phyloP scores from a whole-genome alignment of 2,113 vertebrate species.

The Triplophysa rosa region DNA sequence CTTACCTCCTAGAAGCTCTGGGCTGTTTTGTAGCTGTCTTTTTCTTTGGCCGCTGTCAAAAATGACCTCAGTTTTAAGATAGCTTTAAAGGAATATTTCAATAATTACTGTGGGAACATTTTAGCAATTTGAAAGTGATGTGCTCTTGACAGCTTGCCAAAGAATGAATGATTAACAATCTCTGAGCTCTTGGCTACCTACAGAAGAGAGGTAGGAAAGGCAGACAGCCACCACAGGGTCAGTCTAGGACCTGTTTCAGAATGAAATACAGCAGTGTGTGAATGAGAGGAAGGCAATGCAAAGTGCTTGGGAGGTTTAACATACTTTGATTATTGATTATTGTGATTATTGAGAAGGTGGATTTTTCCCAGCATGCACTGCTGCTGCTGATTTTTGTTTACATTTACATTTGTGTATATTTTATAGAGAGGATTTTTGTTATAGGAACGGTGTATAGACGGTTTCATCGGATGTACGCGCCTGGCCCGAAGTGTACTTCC shows the following conservation, averaged over 20 bases:
- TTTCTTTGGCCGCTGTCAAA: not conserved
- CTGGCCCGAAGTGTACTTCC: too few species aligned
- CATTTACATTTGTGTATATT: too few species aligned
- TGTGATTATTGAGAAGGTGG: too few species aligned
- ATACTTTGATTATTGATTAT: too few species aligned
- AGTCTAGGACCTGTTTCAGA: not conserved
- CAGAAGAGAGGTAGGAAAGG: not conserved
- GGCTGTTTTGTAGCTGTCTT: not conserved
- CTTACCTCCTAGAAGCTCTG: slow-evolving; percentile 1
- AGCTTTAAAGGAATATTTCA: slow-evolving; percentile 30
- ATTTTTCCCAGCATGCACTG: too few species aligned
- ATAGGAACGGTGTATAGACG: too few species aligned
- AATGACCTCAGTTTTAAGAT: slow-evolving; percentile 26
- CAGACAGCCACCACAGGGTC: not conserved
- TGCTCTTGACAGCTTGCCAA: slow-evolving; percentile 16
- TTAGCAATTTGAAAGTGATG: slow-evolving; percentile 12
- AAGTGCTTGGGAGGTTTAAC: not conserved
- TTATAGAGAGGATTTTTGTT: too few species aligned
- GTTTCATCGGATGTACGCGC: too few species aligned
- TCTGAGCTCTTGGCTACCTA: not conserved
- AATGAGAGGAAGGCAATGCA: not conserved
- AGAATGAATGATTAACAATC: slow-evolving; percentile 8
- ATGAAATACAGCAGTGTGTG: not conserved
- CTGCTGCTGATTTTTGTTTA: too few species aligned
- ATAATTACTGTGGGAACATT: slow-evolving; percentile 33